phyloP scores from a whole-genome alignment of 2,113 vertebrate species.

The Typhlomys cinereus region DNA sequence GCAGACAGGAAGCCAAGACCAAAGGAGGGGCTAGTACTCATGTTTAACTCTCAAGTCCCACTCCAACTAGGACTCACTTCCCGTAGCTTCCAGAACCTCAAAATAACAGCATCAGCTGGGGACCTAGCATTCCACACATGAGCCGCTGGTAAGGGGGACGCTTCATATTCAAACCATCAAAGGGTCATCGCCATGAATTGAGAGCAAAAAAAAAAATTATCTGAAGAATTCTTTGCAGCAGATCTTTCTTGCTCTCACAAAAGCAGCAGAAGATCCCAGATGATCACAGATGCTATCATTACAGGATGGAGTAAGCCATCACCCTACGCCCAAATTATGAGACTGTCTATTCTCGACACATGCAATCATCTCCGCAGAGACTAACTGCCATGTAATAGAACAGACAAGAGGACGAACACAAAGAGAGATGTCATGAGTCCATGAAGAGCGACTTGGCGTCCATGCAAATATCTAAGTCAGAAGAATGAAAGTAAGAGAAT shows the following conservation, averaged over 20 bases:
- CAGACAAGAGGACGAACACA: not conserved
- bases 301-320: not conserved
- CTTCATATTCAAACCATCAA: not conserved
- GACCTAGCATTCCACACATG: not conserved
- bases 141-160: fast-evolving
- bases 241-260: not conserved
- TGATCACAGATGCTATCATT: not conserved
- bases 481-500: constrained; percentile 42
- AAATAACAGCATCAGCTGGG: not conserved
- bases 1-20: not conserved
- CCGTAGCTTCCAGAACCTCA: not conserved
- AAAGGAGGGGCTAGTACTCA: not conserved
- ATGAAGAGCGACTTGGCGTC: not conserved
- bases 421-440: not conserved
- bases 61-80: not conserved
- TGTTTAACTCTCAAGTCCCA: not conserved
- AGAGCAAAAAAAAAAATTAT: not conserved
- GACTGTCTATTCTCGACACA: constrained; percentile 44
- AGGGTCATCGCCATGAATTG: not conserved
- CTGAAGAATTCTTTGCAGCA: constrained; percentile 6
- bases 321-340: constrained; percentile 29
- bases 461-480: constrained; percentile 1
- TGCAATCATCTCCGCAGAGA: not conserved
- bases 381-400: constrained; percentile 29
- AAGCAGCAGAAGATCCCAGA: not conserved